These are phyloP conservation scores for Teleopsis dalmanni DNA, from an alignment of 1,140 invertebrate species.

Conservation along the genomic window DNA sequence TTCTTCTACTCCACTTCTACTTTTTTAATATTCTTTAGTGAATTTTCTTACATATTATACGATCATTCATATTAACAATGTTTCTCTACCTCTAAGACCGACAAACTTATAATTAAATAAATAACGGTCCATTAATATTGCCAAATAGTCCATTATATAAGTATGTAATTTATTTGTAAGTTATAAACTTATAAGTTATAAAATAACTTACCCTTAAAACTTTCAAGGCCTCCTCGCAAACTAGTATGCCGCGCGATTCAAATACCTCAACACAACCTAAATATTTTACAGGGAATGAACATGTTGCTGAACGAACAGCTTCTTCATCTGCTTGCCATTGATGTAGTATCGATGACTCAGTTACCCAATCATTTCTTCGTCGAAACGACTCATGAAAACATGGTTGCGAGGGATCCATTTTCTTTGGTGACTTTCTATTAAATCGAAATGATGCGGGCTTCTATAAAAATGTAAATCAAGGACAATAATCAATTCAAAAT, in stretches of 20 bases:
- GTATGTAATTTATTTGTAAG: too few species aligned
- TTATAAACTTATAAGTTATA: not conserved
- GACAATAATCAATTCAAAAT: not conserved
- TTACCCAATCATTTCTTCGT: conserved; percentile 68
- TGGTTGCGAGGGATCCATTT: conserved; percentile 85
- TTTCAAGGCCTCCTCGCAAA: conserved; percentile 98
- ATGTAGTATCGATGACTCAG: conserved; percentile 90
- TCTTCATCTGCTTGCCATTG: conserved; percentile 98
- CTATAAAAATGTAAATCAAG: conserved; percentile 22
- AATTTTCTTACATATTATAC: too few species aligned
- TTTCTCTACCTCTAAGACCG: too few species aligned
- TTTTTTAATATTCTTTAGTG: too few species aligned
- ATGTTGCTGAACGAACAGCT: conserved; percentile 89
- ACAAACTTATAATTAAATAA: too few species aligned
- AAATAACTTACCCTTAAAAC: conserved; percentile 67
- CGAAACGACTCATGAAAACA: conserved; percentile 91
- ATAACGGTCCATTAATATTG: too few species aligned
- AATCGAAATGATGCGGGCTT: conserved; percentile 51
- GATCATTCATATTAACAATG: too few species aligned
- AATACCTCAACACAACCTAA: conserved; percentile 98
- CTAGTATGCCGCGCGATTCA: conserved; percentile 97
- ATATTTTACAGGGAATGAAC: conserved; percentile 97
- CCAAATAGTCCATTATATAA: too few species aligned
- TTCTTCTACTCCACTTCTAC: too few species aligned
- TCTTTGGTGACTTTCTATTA: conserved; percentile 59